Base-by-base conservation (phyloP, 1,140 invertebrate genomes). In the Zophobas atratus region DNA sequence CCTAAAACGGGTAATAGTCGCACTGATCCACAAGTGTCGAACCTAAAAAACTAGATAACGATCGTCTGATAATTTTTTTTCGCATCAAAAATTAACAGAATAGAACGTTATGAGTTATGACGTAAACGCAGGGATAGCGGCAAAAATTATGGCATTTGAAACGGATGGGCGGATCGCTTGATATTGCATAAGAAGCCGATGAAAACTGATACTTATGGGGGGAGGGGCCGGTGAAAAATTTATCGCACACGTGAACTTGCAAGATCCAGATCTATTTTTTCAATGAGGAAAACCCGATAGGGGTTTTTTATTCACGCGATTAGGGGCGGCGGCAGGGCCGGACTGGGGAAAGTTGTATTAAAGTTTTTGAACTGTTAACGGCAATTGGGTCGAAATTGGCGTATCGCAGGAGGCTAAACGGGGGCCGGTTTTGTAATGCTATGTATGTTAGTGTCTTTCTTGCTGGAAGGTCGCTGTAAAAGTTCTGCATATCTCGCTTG, bases 111-210 rank as follows among this genome's bases (percentile, higher is more conserved):
- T 6, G 43, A 67, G 60, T 67, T 67, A 67, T 43, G 60, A 67
- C 60, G 43, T 67, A 43, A 67, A 67, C 38, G 8, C 60, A 67
- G 60, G 41, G 41, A 67, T 43, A 0, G 43, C 38, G 60, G 60
- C 20, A 67, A 39, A 67, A 67, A 67, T 67, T 67, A 67, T 43
- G 60, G 60, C 60, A 67, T 67, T 67, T 67, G 60, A 67, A 67
- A 32, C 8, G 39, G 39, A 39, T 38, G 39, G 60, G 60, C 39
- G 60, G 38, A 57, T 20, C 49, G 49, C 20, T 67, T 67, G 39
- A 43, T 67, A 67, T 41, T 67, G 60, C 60, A 67, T 46, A 43
- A 67, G 60, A 39, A 67, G 4, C 33, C 39, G 39, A 39, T 33
- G 60, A 41, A 67, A 67, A 67, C 8, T 67, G 60, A 67, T 67